Evolutionary conservation across 2,888 invertebrate species (phyloP).

Genomic region (Thysanoteuthis rhombus): DNA sequence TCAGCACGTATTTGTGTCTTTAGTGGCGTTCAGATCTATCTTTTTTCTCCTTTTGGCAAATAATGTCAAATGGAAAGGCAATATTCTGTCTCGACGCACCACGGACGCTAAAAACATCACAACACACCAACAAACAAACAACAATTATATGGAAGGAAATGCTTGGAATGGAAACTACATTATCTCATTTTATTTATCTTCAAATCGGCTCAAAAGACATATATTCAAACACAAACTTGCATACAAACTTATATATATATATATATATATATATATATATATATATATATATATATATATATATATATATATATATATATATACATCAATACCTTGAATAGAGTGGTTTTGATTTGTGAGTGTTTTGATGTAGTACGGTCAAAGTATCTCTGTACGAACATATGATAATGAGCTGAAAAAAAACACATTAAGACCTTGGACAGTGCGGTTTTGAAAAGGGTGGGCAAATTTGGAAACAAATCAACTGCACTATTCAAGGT

Average conservation of each 20-base stretch:
- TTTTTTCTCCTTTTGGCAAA: not conserved
- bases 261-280: slow-evolving; percentile 21
- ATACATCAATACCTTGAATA: too few species aligned
- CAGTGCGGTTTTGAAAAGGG: too few species aligned
- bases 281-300: slow-evolving; percentile 20
- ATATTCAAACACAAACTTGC: not conserved
- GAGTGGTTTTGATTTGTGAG: too few species aligned
- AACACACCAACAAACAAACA: not conserved
- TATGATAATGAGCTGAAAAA: too few species aligned
- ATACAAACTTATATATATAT: not conserved
- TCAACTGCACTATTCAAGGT: too few species aligned
- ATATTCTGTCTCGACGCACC: not conserved
- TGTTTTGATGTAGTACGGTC: too few species aligned
- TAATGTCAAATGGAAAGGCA: too few species aligned
- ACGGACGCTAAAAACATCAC: not conserved
- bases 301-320: not conserved
- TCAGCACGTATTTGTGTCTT: not conserved
- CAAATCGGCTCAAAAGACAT: not conserved
- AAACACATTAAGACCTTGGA: too few species aligned
- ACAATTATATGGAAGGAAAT: not conserved
- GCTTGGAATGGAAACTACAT: not conserved
- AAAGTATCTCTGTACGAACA: too few species aligned
- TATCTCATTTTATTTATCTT: not conserved
- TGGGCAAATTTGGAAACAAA: too few species aligned
- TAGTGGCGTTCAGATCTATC: not conserved